Base-by-base conservation (phyloP, 2,797 vertebrate species). In the Leptatherina wallacei region DNA sequence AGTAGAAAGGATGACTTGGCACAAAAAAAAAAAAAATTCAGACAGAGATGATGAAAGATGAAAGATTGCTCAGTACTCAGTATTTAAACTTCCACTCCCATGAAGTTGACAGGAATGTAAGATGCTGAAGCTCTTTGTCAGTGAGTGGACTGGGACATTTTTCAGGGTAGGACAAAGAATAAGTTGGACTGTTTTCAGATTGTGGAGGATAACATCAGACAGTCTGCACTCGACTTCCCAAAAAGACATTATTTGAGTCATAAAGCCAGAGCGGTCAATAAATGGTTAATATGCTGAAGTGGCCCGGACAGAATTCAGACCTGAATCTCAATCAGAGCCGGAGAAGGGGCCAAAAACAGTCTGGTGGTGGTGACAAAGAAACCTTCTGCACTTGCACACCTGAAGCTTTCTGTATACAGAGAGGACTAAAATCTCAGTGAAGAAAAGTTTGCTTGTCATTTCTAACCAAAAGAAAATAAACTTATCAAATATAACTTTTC, bases 31-130 rank as follows among this genome's bases (percentile, higher is more conserved):
- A 40, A n/a, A n/a, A n/a, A n/a, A n/a, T n/a, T n/a, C n/a, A n/a
- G n/a, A n/a, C n/a, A n/a, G n/a, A n/a, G n/a, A n/a, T 52, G n/a
- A 64, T 29, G 33, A 66, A 66, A 65, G 49, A 56, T 55, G 27
- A 24, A 16, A 42, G 52, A 29, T n/a, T n/a, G n/a, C n/a, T n/a
- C n/a, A 65, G 4, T 6, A 29, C 5, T 38, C 24, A 30, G 12
- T 54, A 14, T 18, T 10, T 40, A 30, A 3, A 30, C 20, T 6
- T 12, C 7, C 7, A 18, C 24, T 32, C 30, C 20, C 3, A 18
- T 4, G 9, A 11, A 24, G 10, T 6, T 65, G 62, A 35, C 32
- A 52, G 47, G 33, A 52, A 33, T 51, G n/a, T 57, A 32, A 57
- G 1, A 14, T 18, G 51, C 32, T 52, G 12, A 22, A n/a, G 14